A percentile compares a stretch with the other conserved stretches of the same genome.
phyloP scores from a whole-genome alignment of 2,888 invertebrate genomes.

The Melikaiella ostensackeni region DNA sequence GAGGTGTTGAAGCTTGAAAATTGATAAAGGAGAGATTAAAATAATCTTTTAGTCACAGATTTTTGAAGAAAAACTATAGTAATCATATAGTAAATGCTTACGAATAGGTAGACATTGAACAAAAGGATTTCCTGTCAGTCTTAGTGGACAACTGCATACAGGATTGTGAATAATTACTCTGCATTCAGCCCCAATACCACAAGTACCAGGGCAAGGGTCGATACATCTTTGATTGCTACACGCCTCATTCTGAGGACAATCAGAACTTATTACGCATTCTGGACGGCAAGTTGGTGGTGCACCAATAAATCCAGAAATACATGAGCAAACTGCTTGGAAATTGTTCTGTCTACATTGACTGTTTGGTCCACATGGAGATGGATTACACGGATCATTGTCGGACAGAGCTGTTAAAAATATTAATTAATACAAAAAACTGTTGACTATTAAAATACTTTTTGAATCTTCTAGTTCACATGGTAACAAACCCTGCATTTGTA shows the following conservation, averaged over 20 bases:
- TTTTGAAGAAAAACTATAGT: not conserved
- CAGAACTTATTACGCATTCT: constrained; percentile 90
- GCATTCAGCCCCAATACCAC: constrained; percentile 88
- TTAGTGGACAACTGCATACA: constrained; percentile 87
- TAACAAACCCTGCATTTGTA: constrained; percentile 79
- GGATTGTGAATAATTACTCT: constrained; percentile 91
- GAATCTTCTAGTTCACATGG: constrained; percentile 49
- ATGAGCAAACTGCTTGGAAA: constrained; percentile 84
- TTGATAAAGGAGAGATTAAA: constrained; percentile 51
- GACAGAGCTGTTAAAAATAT: not conserved
- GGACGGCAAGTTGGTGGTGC: constrained; percentile 86
- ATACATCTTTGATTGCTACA: constrained; percentile 89
- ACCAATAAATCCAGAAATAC: constrained; percentile 85
- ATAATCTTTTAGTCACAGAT: not conserved
- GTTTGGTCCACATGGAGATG: constrained; percentile 88
- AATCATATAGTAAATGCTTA: constrained; percentile 58
- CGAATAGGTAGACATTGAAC: constrained; percentile 80
- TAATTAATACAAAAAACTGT: not conserved
- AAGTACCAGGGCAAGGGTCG: constrained; percentile 89
- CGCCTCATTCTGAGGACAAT: constrained; percentile 86
- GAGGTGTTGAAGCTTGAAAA: constrained; percentile 65
- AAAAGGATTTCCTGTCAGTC: constrained; percentile 90
- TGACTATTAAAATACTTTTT: constrained; percentile 52
- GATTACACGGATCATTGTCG: constrained; percentile 82
- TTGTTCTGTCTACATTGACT: constrained; percentile 87